These are phyloP conservation scores for Sericinus montela DNA, from an alignment of 2,888 invertebrate genomes.

Conservation along the genomic window DNA sequence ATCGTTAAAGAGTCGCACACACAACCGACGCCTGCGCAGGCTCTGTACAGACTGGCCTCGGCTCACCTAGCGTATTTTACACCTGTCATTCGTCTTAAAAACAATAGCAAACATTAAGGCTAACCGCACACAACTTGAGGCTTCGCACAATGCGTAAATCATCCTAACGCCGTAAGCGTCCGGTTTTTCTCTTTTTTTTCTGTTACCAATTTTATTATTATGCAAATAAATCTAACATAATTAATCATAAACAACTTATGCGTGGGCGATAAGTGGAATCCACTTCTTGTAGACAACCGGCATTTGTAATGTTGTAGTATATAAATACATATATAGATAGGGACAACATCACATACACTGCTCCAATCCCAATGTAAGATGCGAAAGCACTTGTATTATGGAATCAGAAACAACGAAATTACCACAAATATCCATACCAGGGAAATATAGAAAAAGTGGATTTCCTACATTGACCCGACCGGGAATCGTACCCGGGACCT, in stretches of 20 bases:
- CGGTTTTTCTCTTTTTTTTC: slow-evolving; percentile 10
- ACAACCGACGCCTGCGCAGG: slow-evolving; percentile 57
- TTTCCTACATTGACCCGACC: too few species aligned
- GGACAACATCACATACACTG: too few species aligned
- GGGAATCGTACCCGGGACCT: too few species aligned
- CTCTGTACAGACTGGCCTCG: slow-evolving; percentile 51
- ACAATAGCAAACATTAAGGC: slow-evolving; percentile 65
- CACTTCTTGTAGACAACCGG: too few species aligned
- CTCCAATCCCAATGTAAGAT: too few species aligned
- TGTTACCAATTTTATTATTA: slow-evolving; percentile 9
- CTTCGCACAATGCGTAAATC: slow-evolving; percentile 6
- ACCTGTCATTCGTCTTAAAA: slow-evolving; percentile 61
- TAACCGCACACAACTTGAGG: slow-evolving; percentile 13
- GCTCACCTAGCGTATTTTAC: slow-evolving; percentile 40
- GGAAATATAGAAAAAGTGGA: too few species aligned
- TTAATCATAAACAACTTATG: neutral
- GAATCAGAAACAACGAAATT: too few species aligned
- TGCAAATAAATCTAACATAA: neutral
- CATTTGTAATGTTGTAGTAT: too few species aligned
- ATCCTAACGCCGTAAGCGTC: slow-evolving; percentile 6
- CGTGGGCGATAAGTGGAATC: neutral
- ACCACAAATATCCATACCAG: too few species aligned
- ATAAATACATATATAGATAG: too few species aligned
- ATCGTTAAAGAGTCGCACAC: slow-evolving; percentile 22
- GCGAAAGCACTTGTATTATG: too few species aligned